Evolutionary conservation across 2,888 invertebrate species (phyloP).

Genomic region (Tridacna gigas): DNA sequence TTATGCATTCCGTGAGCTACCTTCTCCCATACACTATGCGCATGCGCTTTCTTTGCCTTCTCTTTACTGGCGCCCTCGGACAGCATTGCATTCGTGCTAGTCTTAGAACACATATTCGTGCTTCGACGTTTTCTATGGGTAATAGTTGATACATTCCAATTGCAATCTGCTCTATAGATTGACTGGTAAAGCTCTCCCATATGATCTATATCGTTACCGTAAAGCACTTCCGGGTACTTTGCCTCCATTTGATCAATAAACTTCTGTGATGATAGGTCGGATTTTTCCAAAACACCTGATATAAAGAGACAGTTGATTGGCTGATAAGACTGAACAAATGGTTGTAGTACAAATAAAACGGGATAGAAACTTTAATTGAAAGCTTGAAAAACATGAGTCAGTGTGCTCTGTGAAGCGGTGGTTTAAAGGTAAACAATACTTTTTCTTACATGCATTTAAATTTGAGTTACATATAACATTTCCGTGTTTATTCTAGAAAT

Average conservation of each 20-base stretch:
- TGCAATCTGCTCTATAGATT: slow-evolving; percentile 18
- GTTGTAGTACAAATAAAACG: too few relatives aligned
- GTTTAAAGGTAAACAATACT: too few relatives aligned
- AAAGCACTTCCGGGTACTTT: slow-evolving; percentile 14
- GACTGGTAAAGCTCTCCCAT: slow-evolving; percentile 8
- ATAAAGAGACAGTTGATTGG: neutral
- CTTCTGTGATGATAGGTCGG: slow-evolving; percentile 16
- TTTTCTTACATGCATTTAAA: too few relatives aligned
- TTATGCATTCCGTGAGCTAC: slow-evolving; percentile 22
- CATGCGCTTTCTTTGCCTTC: slow-evolving; percentile 13
- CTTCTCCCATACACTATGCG: slow-evolving; percentile 22
- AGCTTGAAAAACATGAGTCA: too few relatives aligned
- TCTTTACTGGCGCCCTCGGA: neutral
- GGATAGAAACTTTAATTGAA: too few relatives aligned
- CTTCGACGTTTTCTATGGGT: slow-evolving; percentile 1
- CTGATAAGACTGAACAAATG: too few relatives aligned
- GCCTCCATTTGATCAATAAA: slow-evolving; percentile 31
- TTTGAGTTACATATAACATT: too few relatives aligned
- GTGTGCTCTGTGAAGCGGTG: too few relatives aligned
- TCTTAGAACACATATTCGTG: neutral
- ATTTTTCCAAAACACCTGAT: slow-evolving; percentile 27
- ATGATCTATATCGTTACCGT: slow-evolving; percentile 24
- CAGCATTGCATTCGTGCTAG: neutral
- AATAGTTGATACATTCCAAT: neutral
- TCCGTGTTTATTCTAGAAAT: too few relatives aligned